phyloP scores from a whole-genome alignment of 2,113 vertebrate species.

The Ceyx cyanopectus region DNA sequence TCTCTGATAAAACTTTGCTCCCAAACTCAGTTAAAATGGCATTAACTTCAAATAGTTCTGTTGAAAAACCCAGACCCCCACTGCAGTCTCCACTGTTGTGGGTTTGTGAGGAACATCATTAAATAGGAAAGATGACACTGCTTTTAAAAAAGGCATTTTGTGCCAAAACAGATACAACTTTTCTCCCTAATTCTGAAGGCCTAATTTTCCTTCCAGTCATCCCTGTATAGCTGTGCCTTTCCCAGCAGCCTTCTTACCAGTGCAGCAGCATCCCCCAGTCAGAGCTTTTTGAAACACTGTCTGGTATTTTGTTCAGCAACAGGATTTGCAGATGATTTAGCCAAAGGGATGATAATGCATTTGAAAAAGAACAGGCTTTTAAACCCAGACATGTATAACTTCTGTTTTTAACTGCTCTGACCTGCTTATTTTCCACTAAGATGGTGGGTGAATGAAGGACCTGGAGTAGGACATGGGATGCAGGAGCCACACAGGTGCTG shows the following conservation, averaged over 20 bases:
- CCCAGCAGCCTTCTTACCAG: neutral
- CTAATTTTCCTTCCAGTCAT: constrained; percentile 44
- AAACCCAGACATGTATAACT: neutral
- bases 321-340: neutral
- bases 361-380: neutral
- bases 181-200: neutral
- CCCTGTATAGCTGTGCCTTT: constrained; percentile 1
- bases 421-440: neutral
- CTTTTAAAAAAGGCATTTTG: constrained; percentile 46
- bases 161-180: constrained; percentile 30
- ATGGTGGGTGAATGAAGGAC: accelerated
- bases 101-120: constrained; percentile 17
- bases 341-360: neutral
- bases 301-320: neutral
- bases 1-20: constrained; percentile 23
- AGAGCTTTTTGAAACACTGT: neutral
- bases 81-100: neutral
- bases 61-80: neutral
- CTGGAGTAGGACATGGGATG: neutral
- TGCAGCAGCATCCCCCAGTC: neutral
- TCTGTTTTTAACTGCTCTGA: neutral
- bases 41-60: neutral
- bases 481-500: accelerated
- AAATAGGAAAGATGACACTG: constrained; percentile 20
- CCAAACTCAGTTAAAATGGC: constrained; percentile 12